A percentile compares a stretch with the other conserved stretches of the same genome.
These are phyloP conservation scores for Chrysopa pallens DNA, from an alignment of 1,140 invertebrate species.

Conservation along the genomic window DNA sequence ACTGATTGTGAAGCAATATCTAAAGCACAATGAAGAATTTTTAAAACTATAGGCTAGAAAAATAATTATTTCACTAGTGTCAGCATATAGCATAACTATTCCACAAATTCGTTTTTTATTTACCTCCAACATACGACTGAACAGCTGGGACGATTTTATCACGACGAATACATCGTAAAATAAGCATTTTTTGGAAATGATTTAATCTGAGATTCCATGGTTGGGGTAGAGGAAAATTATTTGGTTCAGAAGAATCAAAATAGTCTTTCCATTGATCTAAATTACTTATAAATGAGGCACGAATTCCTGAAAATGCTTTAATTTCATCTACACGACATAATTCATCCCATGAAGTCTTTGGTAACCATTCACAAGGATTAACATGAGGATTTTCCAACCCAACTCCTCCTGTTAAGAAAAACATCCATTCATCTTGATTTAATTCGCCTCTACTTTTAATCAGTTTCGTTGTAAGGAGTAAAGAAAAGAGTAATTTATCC, in stretches of 20 bases:
- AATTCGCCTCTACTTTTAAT: conserved; percentile 50
- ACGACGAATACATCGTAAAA: conserved; percentile 66
- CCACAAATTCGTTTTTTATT: conserved; percentile 5
- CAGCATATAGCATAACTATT: too few species aligned
- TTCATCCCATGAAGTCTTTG: conserved; percentile 68
- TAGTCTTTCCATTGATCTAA: conserved; percentile 48
- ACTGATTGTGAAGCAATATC: too few species aligned
- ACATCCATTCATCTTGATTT: conserved; percentile 63
- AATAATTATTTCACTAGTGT: too few species aligned
- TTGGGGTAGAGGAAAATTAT: conserved; percentile 41
- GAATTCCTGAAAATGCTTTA: conserved; percentile 36
- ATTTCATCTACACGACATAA: conserved; percentile 47
- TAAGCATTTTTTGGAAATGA: conserved; percentile 55
- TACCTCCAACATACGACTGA: conserved; percentile 55
- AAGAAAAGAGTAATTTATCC: conserved; percentile 80
- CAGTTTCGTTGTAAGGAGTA: conserved; percentile 69
- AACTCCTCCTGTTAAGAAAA: conserved; percentile 74
- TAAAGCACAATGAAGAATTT: too few species aligned
- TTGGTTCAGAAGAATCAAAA: conserved; percentile 54
- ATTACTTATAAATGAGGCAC: conserved; percentile 36
- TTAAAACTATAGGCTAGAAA: too few species aligned
- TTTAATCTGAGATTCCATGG: conserved; percentile 44
- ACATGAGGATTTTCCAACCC: conserved; percentile 55
- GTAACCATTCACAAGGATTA: conserved; percentile 58
- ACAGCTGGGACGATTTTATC: conserved; percentile 80